Evolutionary conservation across 2,888 invertebrate species (phyloP).

Genomic region (Amphipyra tragopoginis): DNA sequence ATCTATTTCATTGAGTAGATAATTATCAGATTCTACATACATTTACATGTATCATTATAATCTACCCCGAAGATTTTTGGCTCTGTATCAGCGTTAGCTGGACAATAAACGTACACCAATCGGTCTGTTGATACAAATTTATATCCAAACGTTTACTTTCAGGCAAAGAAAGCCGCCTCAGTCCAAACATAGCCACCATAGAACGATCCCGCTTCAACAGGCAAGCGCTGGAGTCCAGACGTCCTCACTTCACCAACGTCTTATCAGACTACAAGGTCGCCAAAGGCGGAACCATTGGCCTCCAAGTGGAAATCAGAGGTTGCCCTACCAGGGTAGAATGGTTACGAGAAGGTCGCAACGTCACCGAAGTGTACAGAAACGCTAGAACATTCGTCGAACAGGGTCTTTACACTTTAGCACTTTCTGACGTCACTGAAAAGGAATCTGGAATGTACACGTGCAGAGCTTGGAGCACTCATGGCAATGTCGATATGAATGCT

Average conservation of each 20-base stretch:
- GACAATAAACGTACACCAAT: too few species aligned
- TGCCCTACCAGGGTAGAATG: conserved; percentile 93
- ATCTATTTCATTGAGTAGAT: too few species aligned
- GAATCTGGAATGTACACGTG: conserved; percentile 94
- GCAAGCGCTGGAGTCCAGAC: conserved; percentile 85
- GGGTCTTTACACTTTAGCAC: conserved; percentile 93
- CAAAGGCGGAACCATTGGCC: conserved; percentile 94
- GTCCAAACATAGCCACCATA: conserved; percentile 75
- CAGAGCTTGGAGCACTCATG: conserved; percentile 93
- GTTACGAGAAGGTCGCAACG: conserved; percentile 91
- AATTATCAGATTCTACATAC: too few species aligned
- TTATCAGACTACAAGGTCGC: conserved; percentile 93
- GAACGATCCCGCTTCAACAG: conserved; percentile 77
- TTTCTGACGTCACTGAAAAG: conserved; percentile 92
- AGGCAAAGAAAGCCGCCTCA: conserved; percentile 76
- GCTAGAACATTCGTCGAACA: conserved; percentile 92
- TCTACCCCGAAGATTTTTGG: too few species aligned
- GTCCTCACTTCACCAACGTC: conserved; percentile 92
- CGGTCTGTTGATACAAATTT: background rate
- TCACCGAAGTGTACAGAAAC: conserved; percentile 90
- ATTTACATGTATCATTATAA: too few species aligned
- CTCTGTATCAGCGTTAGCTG: too few species aligned
- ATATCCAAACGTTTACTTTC: conserved; percentile 43
- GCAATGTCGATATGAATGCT: conserved; percentile 93
- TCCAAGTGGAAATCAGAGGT: conserved; percentile 94